These are phyloP conservation scores for Rhyacophila evoluta DNA, from an alignment of 2,888 invertebrate species.

Conservation along the genomic window DNA sequence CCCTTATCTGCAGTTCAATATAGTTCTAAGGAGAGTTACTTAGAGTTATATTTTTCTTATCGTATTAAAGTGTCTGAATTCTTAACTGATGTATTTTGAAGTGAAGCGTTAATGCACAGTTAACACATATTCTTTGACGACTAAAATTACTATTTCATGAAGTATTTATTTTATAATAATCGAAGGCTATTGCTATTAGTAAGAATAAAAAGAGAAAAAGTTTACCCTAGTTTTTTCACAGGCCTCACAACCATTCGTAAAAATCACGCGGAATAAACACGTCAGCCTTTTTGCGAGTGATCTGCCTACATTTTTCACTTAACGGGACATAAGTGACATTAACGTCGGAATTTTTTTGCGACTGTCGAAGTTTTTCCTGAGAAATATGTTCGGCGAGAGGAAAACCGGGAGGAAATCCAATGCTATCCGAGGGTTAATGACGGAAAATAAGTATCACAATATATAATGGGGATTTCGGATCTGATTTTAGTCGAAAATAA, in stretches of 20 bases:
- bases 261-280: slow-evolving; percentile 9
- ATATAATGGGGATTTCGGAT: background rate
- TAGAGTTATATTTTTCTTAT: no score
- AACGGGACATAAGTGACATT: slow-evolving; percentile 7
- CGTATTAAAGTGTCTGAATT: no score
- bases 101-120: no score
- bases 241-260: background rate
- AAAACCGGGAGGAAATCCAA: background rate
- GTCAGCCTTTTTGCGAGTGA: slow-evolving; percentile 5
- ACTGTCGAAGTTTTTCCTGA: background rate
- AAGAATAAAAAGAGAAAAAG: no score
- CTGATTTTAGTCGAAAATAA: slow-evolving; percentile 2
- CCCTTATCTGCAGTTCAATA: no score
- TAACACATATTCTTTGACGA: no score
- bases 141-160: no score
- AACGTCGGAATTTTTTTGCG: background rate
- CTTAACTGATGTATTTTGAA: no score
- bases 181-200: no score
- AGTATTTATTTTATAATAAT: no score
- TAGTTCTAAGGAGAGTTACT: no score
- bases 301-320: slow-evolving; percentile 22
- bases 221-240: background rate
- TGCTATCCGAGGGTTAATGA: background rate
- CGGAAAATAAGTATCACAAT: slow-evolving; percentile 10
- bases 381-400: slow-evolving; percentile 9